phyloP scores from a whole-genome alignment of 2,888 invertebrate species.

The Nemoura dubitans region DNA sequence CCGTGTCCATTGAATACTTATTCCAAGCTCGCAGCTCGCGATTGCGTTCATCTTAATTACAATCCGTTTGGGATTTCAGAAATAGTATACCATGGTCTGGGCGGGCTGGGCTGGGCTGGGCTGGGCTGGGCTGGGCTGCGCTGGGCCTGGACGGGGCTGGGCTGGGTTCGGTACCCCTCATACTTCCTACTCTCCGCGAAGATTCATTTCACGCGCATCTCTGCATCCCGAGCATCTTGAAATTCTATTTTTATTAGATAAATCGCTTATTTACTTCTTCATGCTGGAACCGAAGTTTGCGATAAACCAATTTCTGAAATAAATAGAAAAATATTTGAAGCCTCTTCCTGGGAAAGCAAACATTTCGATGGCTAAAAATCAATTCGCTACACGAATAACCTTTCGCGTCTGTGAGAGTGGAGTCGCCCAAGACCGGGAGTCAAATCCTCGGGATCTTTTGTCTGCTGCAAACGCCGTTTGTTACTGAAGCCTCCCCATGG shows the following conservation, averaged over 20 bases:
- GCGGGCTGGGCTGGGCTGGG: too few species aligned
- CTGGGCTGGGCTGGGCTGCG: background rate
- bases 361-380: constrained; percentile 19
- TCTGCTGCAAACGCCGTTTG: constrained; percentile 16
- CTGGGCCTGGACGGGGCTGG: too few species aligned
- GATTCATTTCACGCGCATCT: background rate
- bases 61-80: background rate
- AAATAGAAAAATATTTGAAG: constrained; percentile 21
- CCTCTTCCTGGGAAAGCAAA: background rate
- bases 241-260: constrained; percentile 19
- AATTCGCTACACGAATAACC: background rate
- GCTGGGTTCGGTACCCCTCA: background rate
- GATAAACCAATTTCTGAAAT: constrained; percentile 31
- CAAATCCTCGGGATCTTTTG: background rate
- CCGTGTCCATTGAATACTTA: background rate
- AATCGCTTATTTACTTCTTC: constrained; percentile 21
- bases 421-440: background rate
- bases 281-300: background rate
- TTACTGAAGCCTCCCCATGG: constrained; percentile 1
- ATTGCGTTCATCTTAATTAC: constrained; percentile 4
- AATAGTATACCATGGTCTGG: too few species aligned
- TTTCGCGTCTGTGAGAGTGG: background rate
- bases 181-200: background rate
- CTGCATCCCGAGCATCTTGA: constrained; percentile 1
- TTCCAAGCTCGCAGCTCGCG: background rate